Evolutionary conservation across 2,113 vertebrate genomes (phyloP), one percentile per base, ranked within the genome.

Genomic region (Dasyornis broadbenti): DNA sequence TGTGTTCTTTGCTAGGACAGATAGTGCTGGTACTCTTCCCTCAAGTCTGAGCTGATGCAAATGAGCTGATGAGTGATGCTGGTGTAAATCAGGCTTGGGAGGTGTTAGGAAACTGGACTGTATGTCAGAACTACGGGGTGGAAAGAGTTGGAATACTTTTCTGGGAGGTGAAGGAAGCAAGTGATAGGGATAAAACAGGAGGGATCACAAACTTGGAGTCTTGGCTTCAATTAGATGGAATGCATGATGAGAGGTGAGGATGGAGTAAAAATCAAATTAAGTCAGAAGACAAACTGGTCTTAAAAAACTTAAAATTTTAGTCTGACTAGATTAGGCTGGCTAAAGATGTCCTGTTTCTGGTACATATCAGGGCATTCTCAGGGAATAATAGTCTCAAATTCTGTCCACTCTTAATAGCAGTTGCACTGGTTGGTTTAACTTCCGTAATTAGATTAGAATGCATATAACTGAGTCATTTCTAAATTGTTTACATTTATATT

Each of bases 301-400:
- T 89, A 61, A 60, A 87, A 72, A 72, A 63, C 12, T 52, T 80
- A 56, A 50, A 63, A 54, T 66, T 12, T 85, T 88, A 56, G 15
- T 40, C n/a, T 80, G 50, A n/a, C 35, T 82, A 44, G 17, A 77
- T 5, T 60, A 30, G 16, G 7, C 70, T 53, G 28, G n/a, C 20
- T 47, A 42, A 82, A 85, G 35, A 39, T 57, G 6, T 69, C 27
- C 27, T 54, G 13, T 61, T 78, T 56, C 54, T 65, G 44, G 15
- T n/a, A 35, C 0, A 0, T 60, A 28, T n/a, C 20, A 31, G 6
- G 28, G 3, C 16, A 60, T 92, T 77, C 44, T 40, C 37, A 24
- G 60, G 17, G 11, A 72, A 77, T 68, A 64, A 45, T 72, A 45
- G 18, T 84, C 8, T 77, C 37, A 40, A 50, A 59, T 69, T 45